phyloP scores from a whole-genome alignment of 2,113 vertebrate species.

The Triplophysa rosa region DNA sequence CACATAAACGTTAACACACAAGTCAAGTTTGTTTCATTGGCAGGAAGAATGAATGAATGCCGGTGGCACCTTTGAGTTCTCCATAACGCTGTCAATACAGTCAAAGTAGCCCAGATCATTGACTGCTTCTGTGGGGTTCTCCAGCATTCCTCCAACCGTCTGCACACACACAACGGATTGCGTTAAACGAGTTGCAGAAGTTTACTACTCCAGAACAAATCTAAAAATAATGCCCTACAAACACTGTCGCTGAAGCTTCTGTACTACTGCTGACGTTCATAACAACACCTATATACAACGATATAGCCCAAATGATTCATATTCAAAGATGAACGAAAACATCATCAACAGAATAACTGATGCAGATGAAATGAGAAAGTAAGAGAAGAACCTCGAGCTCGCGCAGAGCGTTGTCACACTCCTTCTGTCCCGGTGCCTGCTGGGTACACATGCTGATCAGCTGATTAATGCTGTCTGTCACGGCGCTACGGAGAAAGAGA shows the following conservation, averaged over 20 bases:
- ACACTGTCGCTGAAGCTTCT: background rate
- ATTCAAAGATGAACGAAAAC: too few species aligned
- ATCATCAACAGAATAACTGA: too few species aligned
- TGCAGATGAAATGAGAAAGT: background rate
- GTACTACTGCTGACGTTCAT: background rate
- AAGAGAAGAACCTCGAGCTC: constrained; percentile 84
- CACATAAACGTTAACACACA: background rate
- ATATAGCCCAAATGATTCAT: too few species aligned
- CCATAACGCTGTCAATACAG: constrained; percentile 98
- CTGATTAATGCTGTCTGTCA: constrained; percentile 98
- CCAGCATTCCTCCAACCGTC: constrained; percentile 91
- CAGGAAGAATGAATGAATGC: background rate
- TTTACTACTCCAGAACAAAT: background rate
- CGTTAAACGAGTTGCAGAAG: too few species aligned
- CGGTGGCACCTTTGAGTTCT: constrained; percentile 90
- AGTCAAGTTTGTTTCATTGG: background rate
- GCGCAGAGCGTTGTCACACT: constrained; percentile 93
- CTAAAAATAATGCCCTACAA: background rate
- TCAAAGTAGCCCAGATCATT: constrained; percentile 95
- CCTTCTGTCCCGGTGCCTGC: constrained; percentile 95
- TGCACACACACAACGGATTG: constrained; percentile 54
- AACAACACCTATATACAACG: too few species aligned
- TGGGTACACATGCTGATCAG: constrained; percentile 98
- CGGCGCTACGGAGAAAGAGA: constrained; percentile 75
- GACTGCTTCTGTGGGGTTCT: constrained; percentile 92